Conservation (phyloP, 2,888 invertebrate species). For the Eupithecia exiguata region DNA sequence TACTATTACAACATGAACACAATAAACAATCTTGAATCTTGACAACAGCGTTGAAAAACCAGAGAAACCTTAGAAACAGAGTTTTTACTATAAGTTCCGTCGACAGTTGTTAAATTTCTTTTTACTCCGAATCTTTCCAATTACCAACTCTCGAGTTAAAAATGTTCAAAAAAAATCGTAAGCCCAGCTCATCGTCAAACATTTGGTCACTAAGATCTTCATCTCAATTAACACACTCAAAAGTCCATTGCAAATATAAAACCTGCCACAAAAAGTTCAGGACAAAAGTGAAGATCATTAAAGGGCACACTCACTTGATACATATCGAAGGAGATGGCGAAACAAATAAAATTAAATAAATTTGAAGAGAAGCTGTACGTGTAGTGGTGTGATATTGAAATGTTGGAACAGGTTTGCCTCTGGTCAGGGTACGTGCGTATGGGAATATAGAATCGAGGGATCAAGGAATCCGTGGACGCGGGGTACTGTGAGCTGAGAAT, state of each 20-base stretch:
- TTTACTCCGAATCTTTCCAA: background rate
- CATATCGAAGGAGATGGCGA: constrained; percentile 43
- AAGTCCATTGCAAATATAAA: constrained; percentile 12
- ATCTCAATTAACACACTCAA: constrained; percentile 21
- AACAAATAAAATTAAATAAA: constrained; percentile 48
- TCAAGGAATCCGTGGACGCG: constrained; percentile 21
- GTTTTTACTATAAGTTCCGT: background rate
- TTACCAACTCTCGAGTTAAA: background rate
- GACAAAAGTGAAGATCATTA: constrained; percentile 34
- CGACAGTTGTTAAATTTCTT: background rate
- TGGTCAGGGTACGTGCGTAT: constrained; percentile 71
- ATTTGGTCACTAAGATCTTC: background rate
- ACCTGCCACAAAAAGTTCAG: constrained; percentile 16
- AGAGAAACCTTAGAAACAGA: background rate
- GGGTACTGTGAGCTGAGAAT: constrained; percentile 21
- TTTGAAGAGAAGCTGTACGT: constrained; percentile 44
- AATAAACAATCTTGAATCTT: no score
- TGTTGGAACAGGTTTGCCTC: constrained; percentile 77
- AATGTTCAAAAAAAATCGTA: background rate
- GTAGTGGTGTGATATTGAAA: constrained; percentile 80
- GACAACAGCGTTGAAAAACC: no score
- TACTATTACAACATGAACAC: no score
- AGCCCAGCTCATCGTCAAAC: background rate
- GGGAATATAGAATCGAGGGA: constrained; percentile 74
- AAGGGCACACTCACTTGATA: constrained; percentile 37